These are phyloP conservation scores for Chloebia gouldiae DNA, from an alignment of 2,113 vertebrate genomes.

Conservation along the genomic window DNA sequence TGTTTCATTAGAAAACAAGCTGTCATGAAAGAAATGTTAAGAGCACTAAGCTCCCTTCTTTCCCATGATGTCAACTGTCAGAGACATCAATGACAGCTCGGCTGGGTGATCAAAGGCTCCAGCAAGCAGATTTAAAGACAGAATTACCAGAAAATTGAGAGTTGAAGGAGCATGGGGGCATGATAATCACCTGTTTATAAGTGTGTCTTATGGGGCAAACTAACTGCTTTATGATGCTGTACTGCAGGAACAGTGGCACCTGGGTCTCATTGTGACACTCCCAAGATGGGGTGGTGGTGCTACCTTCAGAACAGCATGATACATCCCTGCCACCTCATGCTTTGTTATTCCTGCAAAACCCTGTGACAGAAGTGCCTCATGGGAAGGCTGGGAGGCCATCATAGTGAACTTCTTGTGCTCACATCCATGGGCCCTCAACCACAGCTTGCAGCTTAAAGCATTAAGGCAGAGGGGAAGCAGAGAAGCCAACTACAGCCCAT, in stretches of 20 bases:
- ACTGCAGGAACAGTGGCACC: not conserved
- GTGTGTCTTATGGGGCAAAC: not conserved
- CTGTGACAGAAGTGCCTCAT: not conserved
- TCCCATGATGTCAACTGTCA: conserved; percentile 56
- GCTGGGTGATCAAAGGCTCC: conserved; percentile 27
- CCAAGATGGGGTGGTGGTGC: not conserved
- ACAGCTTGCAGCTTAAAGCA: not conserved
- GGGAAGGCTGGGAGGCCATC: not conserved
- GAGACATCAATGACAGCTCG: conserved; percentile 19
- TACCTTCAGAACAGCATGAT: not conserved
- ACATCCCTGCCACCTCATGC: not conserved
- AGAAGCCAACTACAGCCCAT: not conserved
- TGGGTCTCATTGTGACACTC: not conserved
- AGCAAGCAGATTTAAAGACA: conserved; percentile 19
- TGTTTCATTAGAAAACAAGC: conserved; percentile 39
- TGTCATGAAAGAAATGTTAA: conserved; percentile 46
- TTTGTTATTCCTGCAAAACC: not conserved
- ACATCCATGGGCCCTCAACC: not conserved
- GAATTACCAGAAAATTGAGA: conserved; percentile 33
- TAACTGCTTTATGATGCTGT: not conserved
- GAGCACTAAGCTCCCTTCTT: conserved; percentile 36
- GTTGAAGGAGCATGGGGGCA: not conserved
- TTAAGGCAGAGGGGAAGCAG: not conserved
- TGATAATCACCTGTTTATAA: not conserved
- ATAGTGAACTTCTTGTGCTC: fast-evolving